phyloP scores from a whole-genome alignment of 2,888 invertebrate species.

The Drosophila infuscata region DNA sequence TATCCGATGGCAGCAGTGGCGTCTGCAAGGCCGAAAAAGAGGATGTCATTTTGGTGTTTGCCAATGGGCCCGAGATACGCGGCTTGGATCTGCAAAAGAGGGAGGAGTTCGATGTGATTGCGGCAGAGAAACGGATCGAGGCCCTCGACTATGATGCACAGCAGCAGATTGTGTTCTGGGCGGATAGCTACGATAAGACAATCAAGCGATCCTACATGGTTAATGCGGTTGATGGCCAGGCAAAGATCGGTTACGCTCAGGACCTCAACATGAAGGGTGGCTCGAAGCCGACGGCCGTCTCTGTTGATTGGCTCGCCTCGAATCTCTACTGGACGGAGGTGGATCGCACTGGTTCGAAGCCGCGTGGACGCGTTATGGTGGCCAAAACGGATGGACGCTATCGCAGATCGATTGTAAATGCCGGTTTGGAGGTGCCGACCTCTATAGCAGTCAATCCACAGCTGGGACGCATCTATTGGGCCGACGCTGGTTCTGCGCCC shows the following conservation, averaged over 20 bases:
- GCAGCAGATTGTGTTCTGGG: slow-evolving; percentile 96
- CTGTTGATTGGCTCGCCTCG: slow-evolving; percentile 97
- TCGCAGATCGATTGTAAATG: slow-evolving; percentile 91
- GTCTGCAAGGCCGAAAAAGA: slow-evolving; percentile 91
- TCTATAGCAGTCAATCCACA: slow-evolving; percentile 95
- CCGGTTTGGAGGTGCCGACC: slow-evolving; percentile 93
- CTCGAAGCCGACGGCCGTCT: slow-evolving; percentile 94
- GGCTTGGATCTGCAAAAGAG: slow-evolving; percentile 89
- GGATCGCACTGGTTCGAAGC: slow-evolving; percentile 90
- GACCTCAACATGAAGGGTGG: slow-evolving; percentile 94
- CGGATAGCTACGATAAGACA: slow-evolving; percentile 95
- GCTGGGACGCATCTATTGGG: slow-evolving; percentile 95
- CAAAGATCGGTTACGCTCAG: slow-evolving; percentile 93
- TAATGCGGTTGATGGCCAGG: slow-evolving; percentile 90
- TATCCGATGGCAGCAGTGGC: slow-evolving; percentile 91
- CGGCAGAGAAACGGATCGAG: slow-evolving; percentile 94
- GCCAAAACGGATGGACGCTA: slow-evolving; percentile 96
- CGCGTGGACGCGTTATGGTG: slow-evolving; percentile 93
- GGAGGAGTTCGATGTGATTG: slow-evolving; percentile 91
- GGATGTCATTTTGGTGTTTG: slow-evolving; percentile 89
- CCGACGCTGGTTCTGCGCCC: slow-evolving; percentile 95
- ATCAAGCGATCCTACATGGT: slow-evolving; percentile 97
- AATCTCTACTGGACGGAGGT: slow-evolving; percentile 98
- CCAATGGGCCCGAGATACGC: slow-evolving; percentile 95
- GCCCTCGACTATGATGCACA: slow-evolving; percentile 95